Evolutionary conservation across 2,888 invertebrate species (phyloP).

Genomic region (Lumbricus terrestris): DNA sequence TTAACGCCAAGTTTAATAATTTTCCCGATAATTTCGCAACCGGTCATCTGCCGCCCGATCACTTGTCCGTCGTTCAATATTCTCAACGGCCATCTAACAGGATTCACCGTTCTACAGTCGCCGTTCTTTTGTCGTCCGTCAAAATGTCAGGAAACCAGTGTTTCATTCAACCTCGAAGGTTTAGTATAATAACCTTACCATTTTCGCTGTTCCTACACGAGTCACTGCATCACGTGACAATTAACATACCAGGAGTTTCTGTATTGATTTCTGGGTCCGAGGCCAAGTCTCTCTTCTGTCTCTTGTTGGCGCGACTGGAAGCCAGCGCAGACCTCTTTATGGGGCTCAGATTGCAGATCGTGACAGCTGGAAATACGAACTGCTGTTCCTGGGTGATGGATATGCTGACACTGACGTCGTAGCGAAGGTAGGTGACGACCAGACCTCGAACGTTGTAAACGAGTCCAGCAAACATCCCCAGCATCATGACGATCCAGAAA

Average conservation of each 20-base stretch:
- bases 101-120: too few relatives aligned
- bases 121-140: too few relatives aligned
- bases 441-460: conserved; percentile 26
- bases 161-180: too few relatives aligned
- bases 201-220: too few relatives aligned
- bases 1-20: too few relatives aligned
- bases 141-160: too few relatives aligned
- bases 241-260: neutral
- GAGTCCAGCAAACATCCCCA: conserved; percentile 15
- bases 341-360: conserved; percentile 32
- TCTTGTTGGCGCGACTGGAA: neutral
- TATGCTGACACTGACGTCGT: conserved; percentile 26
- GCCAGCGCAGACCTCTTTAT: conserved; percentile 23
- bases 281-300: neutral
- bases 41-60: too few relatives aligned
- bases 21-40: too few relatives aligned
- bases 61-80: too few relatives aligned
- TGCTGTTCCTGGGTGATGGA: neutral
- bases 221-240: too few relatives aligned
- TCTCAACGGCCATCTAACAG: too few relatives aligned
- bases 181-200: too few relatives aligned
- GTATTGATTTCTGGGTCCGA: neutral
- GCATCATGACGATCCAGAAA: conserved; percentile 27
- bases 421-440: conserved; percentile 21
- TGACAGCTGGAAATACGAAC: conserved; percentile 31